Base-by-base conservation (phyloP, 2,113 vertebrate species). In the Myrmecophaga tridactyla region DNA sequence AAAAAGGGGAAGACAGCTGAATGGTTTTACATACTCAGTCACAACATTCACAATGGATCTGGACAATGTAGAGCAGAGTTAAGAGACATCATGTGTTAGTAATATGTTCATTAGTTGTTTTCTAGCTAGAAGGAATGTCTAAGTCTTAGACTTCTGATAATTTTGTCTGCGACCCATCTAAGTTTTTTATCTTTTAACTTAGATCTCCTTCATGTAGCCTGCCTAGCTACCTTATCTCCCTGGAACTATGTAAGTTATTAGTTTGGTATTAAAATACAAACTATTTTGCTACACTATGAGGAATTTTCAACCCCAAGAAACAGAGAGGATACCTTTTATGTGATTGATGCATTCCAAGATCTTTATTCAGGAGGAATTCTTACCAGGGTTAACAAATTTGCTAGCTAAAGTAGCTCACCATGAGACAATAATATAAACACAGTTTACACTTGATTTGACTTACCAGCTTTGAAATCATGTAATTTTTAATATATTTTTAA, bases 211-310 rank as follows among this genome's bases (percentile, higher is more conserved):
- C 88, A 65, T 82, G 1, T 89, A 86, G 14, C 36, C 36, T 89
- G 11, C 36, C 43, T 89, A 67, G 60, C 29, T 70, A 65, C 31
- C 27, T 18, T 88, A 83, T 70, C 67, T 93, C 81, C 13, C 18
- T 23, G 23, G 60, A 18, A 69, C 29, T 86, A 46, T 86, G 62
- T 58, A 53, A 89, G 18, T 80, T 23, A 69, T 93, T 91, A 80
- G 21, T 65, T 94, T 70, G 51, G 25, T 90, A 76, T 48, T 92
- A 58, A 91, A 95, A 87, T 90, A 76, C 31, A 94, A 80, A 70
- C 20, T 78, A 89, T 21, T 6, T 85, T 75, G 75, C 90, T 77
- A 83, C 62, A 51, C 43, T 17, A 2, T 51, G 77, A 94, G 27
- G 60, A 86, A 92, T 83, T 96, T 89, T 89, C 73, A n/a, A 62